A percentile compares a stretch with the other conserved stretches of the same genome.
Evolutionary conservation across 92 coral and sea anemone species (phyloP).

Genomic region (Blastomussa wellsi): DNA sequence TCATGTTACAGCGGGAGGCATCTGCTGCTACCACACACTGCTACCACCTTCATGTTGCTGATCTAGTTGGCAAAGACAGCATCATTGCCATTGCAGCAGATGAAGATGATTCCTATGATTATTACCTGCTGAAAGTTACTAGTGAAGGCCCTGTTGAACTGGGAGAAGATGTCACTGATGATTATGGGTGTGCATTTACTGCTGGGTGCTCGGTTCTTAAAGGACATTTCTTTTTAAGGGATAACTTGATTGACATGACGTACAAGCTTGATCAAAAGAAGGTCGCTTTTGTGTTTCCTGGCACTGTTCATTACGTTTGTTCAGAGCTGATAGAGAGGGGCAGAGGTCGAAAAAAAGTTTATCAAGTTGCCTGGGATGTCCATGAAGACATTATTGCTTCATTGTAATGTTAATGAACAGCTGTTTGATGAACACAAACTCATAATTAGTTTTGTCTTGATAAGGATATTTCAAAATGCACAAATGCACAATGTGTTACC

Average conservation of each 20-base stretch:
- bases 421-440: neutral
- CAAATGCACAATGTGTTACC: neutral
- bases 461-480: neutral
- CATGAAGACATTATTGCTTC: conserved; percentile 51
- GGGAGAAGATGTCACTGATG: conserved; percentile 21
- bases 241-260: conserved; percentile 39
- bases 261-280: conserved; percentile 37
- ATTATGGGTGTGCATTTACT: conserved; percentile 19
- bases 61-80: conserved; percentile 44
- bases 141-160: conserved; percentile 41
- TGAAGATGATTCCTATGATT: conserved; percentile 45
- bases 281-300: conserved; percentile 29
- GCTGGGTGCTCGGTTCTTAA: conserved; percentile 32
- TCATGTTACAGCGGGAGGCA: conserved; percentile 33
- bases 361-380: conserved; percentile 35
- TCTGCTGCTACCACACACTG: conserved; percentile 28
- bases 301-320: conserved; percentile 48
- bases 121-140: conserved; percentile 28
- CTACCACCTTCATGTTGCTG: conserved; percentile 12
- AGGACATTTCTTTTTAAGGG: conserved; percentile 33
- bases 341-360: conserved; percentile 36
- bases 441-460: neutral
- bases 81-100: conserved; percentile 54
- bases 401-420: neutral
- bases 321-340: conserved; percentile 49